Evolutionary conservation across 1,140 invertebrate species (phyloP).

Genomic region (Drosophila rhopaloa): DNA sequence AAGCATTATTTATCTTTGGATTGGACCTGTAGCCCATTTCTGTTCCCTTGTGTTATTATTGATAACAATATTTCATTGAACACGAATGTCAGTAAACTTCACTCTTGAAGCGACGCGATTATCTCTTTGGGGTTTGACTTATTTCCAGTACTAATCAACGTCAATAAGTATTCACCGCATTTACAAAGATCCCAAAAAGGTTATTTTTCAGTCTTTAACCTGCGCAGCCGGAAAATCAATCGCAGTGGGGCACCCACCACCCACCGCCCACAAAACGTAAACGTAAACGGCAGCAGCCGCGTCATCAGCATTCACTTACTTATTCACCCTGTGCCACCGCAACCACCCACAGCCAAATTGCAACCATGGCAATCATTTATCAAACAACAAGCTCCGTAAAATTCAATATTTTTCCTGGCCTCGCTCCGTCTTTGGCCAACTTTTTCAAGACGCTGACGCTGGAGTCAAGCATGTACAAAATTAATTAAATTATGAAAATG

Average conservation of each 20-base stretch:
- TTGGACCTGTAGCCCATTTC: too few relatives aligned
- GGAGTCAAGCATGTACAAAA: slow-evolving; percentile 59
- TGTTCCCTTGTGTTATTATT: too few relatives aligned
- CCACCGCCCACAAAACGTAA: background rate
- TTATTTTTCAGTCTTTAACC: slow-evolving; percentile 8
- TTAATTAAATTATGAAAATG: slow-evolving; percentile 81
- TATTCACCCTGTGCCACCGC: background rate
- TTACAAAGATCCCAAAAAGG: background rate
- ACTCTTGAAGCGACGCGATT: too few relatives aligned
- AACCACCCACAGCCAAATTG: slow-evolving; percentile 19
- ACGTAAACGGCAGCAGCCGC: background rate
- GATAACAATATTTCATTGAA: too few relatives aligned
- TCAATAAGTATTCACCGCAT: too few relatives aligned
- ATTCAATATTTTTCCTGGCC: slow-evolving; percentile 71
- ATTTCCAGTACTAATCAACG: too few relatives aligned
- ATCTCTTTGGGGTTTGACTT: too few relatives aligned
- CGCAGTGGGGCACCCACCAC: background rate
- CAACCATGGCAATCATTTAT: slow-evolving; percentile 79
- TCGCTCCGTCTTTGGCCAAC: slow-evolving; percentile 3
- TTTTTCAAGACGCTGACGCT: slow-evolving; percentile 42
- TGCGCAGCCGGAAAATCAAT: slow-evolving; percentile 23
- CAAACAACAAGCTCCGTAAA: slow-evolving; percentile 69
- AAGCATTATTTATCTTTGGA: too few relatives aligned
- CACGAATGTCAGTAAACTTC: too few relatives aligned
- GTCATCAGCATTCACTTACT: slow-evolving; percentile 23